phyloP scores from a whole-genome alignment of 2,888 invertebrate species.

The Ectobius pallidus region DNA sequence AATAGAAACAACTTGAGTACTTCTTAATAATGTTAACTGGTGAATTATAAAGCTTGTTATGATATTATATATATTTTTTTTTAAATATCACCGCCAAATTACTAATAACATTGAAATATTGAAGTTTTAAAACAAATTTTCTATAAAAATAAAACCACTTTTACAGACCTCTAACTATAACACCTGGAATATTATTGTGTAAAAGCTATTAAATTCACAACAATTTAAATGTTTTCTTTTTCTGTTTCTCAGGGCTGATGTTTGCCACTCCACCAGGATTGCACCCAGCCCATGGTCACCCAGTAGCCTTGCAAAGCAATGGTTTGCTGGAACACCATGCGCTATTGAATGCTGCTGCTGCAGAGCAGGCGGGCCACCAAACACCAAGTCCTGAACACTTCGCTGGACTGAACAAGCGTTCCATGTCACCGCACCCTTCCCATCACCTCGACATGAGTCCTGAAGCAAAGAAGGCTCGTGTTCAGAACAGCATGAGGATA shows the following conservation, averaged over 20 bases:
- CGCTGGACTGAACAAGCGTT: conserved; percentile 51
- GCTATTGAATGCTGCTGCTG: conserved; percentile 5
- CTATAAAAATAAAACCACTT: too few species aligned
- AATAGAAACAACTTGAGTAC: too few species aligned
- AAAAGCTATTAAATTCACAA: too few species aligned
- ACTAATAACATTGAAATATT: too few species aligned
- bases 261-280: conserved; percentile 53
- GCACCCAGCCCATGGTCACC: conserved; percentile 44
- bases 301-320: conserved; percentile 44
- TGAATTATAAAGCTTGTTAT: too few species aligned
- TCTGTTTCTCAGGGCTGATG: conserved; percentile 53
- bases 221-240: too few species aligned
- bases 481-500: conserved; percentile 73
- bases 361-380: neutral
- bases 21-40: too few species aligned
- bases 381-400: conserved; percentile 39
- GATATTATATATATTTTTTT: too few species aligned
- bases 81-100: too few species aligned
- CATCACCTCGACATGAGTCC: conserved; percentile 55
- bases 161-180: too few species aligned
- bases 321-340: conserved; percentile 44
- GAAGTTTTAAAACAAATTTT: too few species aligned
- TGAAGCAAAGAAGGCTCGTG: conserved; percentile 67
- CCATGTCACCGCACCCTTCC: conserved; percentile 55
- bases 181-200: too few species aligned